Evolutionary conservation across 2,113 vertebrate genomes (phyloP), one percentile per base, ranked within the genome.

Genomic region (Buteo buteo): DNA sequence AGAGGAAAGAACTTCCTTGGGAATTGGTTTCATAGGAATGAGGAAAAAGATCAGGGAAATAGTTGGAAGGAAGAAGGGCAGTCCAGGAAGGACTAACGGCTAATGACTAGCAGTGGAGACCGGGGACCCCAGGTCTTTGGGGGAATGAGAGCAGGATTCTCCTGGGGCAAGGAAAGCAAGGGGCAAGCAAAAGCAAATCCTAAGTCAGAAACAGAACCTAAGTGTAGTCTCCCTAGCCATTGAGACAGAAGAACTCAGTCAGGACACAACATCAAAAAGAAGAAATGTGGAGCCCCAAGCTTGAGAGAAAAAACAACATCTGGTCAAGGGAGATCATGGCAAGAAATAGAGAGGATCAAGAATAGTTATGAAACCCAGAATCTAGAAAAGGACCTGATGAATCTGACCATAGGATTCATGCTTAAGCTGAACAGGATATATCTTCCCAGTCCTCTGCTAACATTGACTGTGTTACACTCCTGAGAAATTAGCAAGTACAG

Each of bases 401-500:
- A 86, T 73, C 28, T 93, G 49, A 10, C 22, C 11, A 50, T 4
- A 45, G 28, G 45, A 42, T 49, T 66, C 1, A 4, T 7, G 9
- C 3, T 5, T 57, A 70, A 77, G 59, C 42, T 73, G 26, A 84
- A 59, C 14, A 70, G 57, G 25, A 40, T 19, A 9, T 50, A 50
- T 66, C 73, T 93, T 82, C 32, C 21, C 22, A n/a, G 6, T 38
- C 16, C 13, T 87, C 38, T 69, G 58, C 49, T 90, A 84, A 89
- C 40, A 87, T 79, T 76, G 83, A 13, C 65, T 69, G 16, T 54
- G 44, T 62, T 73, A 82, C 21, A 77, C 89, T 87, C 57, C 36
- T 50, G 80, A 93, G 66, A 87, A 94, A 91, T 86, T 84, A 97
- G 34, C 64, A 89, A 82, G 36, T 62, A 91, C 61, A 76, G 28